Evolutionary conservation across 2,888 invertebrate genomes (phyloP).

Genomic region (Drosophila suboccidentalis): DNA sequence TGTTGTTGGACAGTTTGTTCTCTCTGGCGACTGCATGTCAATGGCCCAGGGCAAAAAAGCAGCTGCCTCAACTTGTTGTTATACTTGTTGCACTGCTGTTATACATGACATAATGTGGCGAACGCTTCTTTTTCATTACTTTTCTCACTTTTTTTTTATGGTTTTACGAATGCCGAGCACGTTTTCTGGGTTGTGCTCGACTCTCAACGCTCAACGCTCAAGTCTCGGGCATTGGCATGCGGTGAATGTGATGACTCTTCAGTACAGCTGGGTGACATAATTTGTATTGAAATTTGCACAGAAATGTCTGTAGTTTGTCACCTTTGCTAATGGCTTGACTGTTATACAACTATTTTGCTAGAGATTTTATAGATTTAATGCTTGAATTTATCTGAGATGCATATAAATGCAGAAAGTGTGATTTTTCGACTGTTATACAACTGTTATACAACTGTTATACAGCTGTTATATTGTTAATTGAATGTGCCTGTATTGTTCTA

Average conservation of each 20-base stretch:
- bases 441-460: slow-evolving; percentile 17
- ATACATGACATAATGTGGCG: slow-evolving; percentile 65
- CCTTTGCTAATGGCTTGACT: slow-evolving; percentile 8
- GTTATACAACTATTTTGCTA: slow-evolving; percentile 35
- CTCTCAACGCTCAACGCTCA: too few relatives aligned
- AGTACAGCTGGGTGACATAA: slow-evolving; percentile 48
- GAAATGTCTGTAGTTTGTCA: slow-evolving; percentile 28
- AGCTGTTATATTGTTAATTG: background rate
- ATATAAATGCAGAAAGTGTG: background rate
- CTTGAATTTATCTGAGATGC: background rate
- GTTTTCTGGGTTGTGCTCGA: slow-evolving; percentile 67
- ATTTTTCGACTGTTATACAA: background rate
- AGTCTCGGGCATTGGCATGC: slow-evolving; percentile 58
- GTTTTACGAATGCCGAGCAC: slow-evolving; percentile 59
- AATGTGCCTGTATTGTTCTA: background rate
- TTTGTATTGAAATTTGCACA: slow-evolving; percentile 37
- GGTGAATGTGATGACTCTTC: slow-evolving; percentile 20
- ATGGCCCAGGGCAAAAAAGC: slow-evolving; percentile 53
- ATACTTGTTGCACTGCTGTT: slow-evolving; percentile 57
- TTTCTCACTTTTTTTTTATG: background rate
- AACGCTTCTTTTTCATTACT: slow-evolving; percentile 29
- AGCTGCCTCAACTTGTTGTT: slow-evolving; percentile 15
- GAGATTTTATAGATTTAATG: background rate
- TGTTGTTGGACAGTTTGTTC: slow-evolving; percentile 36
- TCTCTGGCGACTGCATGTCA: slow-evolving; percentile 50